phyloP scores from a whole-genome alignment of 64 coral and sea anemone species.

The Montipora capricornis region DNA sequence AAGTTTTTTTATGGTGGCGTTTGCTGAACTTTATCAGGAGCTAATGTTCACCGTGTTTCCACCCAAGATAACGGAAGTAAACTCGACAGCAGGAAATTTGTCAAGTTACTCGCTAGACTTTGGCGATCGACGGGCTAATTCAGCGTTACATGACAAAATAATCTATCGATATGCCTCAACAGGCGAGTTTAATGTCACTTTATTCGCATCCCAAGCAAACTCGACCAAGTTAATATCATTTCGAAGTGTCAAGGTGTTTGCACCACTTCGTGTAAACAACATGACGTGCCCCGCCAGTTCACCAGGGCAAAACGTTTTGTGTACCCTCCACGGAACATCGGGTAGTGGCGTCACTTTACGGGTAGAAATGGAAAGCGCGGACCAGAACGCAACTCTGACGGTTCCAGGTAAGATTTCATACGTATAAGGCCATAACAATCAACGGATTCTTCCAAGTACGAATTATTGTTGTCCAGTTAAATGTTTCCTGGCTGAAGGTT shows the following conservation, averaged over 20 bases:
- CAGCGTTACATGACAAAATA: not conserved
- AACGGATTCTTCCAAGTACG: too few species aligned
- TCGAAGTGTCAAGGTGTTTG: not conserved
- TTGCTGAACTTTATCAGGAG: conserved; percentile 27
- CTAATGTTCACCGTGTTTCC: not conserved
- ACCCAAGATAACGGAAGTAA: conserved; percentile 23
- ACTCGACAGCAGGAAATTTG: not conserved
- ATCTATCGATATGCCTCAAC: not conserved
- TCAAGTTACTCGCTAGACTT: conserved; percentile 12
- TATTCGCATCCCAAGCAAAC: not conserved
- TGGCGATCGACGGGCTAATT: not conserved
- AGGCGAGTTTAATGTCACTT: conserved; percentile 37
- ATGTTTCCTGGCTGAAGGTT: too few species aligned
- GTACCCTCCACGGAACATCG: not conserved
- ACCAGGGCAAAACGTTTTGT: not conserved
- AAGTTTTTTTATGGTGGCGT: not conserved
- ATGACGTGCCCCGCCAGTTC: not conserved
- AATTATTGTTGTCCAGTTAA: too few species aligned
- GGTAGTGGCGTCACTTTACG: not conserved
- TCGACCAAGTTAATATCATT: not conserved
- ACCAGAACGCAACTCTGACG: not conserved
- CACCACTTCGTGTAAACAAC: not conserved
- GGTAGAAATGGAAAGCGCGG: not conserved
- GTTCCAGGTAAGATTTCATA: conserved; percentile 5
- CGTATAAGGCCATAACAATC: not conserved